Evolutionary conservation across 2,888 invertebrate species (phyloP).

Genomic region (Cryptus armator): DNA sequence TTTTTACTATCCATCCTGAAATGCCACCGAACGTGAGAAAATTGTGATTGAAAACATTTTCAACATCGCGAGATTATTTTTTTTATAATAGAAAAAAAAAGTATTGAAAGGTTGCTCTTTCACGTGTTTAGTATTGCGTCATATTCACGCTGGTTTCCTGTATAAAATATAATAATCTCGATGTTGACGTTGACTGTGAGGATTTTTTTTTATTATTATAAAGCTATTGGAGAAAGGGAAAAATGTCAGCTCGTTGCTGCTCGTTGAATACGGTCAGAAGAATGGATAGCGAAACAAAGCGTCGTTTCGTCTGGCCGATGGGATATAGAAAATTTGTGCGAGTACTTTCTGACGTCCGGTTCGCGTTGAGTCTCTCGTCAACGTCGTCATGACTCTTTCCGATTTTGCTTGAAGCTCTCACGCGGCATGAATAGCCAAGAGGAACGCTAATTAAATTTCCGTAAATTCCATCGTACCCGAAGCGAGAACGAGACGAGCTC

Average conservation of each 20-base stretch:
- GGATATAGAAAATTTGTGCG: background rate
- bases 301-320: background rate
- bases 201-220: background rate
- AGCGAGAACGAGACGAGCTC: slow-evolving; percentile 22
- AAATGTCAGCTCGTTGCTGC: background rate
- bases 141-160: background rate
- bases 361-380: background rate
- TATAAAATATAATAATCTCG: background rate
- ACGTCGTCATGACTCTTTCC: slow-evolving; percentile 26
- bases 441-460: slow-evolving; percentile 63
- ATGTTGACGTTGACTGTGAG: background rate
- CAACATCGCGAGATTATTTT: too few species aligned
- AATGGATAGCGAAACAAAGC: background rate
- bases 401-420: slow-evolving; percentile 17
- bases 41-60: too few species aligned
- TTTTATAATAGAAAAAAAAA: too few species aligned
- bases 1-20: too few species aligned
- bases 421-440: slow-evolving; percentile 20
- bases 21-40: too few species aligned
- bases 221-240: background rate
- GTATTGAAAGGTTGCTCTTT: too few species aligned
- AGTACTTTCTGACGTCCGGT: background rate
- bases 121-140: background rate
- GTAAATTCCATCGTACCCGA: slow-evolving; percentile 38
- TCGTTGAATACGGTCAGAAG: background rate